Conservation (phyloP, 2,113 vertebrate species). For the Hoplias malabaricus region DNA sequence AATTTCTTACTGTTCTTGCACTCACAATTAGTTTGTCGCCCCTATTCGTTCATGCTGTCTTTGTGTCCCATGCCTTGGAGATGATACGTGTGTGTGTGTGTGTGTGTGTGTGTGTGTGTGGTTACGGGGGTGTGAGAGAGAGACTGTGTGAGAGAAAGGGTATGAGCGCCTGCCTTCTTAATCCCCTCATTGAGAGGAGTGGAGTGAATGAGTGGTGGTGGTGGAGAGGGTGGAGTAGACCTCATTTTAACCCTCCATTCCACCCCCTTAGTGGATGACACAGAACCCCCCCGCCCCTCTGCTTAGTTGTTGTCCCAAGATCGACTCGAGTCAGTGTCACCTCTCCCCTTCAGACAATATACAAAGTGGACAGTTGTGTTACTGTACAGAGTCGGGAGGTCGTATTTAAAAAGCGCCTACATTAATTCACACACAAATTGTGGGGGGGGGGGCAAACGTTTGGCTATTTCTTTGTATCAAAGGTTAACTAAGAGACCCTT, state of each 20-base stretch:
- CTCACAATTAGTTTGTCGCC: background rate
- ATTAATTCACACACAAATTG: too few relatives aligned
- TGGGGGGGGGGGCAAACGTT: background rate
- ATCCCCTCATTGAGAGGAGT: conserved; percentile 78
- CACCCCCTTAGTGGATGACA: conserved; percentile 66
- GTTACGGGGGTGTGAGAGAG: conserved; percentile 10
- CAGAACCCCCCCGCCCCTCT: conserved; percentile 65
- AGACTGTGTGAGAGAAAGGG: conserved; percentile 11
- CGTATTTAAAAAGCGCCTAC: background rate
- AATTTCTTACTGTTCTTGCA: background rate
- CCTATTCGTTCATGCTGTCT: conserved; percentile 24
- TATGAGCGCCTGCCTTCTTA: conserved; percentile 60
- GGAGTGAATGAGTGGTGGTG: conserved; percentile 67
- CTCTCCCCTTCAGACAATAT: background rate
- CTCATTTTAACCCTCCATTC: conserved; percentile 57
- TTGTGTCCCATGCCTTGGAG: conserved; percentile 25
- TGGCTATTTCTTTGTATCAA: background rate
- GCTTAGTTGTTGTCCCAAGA: conserved; percentile 51
- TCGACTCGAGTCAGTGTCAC: background rate
- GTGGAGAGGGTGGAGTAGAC: conserved; percentile 45
- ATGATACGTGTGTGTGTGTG: conserved; percentile 37
- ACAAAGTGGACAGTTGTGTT: background rate
- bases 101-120: conserved; percentile 30
- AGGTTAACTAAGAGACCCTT: background rate
- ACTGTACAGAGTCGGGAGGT: background rate